Percentiles rank a stretch among this genome's conserved stretches.
These are phyloP conservation scores for Colostygia pectinataria DNA, from an alignment of 2,888 invertebrate species.

Conservation along the genomic window DNA sequence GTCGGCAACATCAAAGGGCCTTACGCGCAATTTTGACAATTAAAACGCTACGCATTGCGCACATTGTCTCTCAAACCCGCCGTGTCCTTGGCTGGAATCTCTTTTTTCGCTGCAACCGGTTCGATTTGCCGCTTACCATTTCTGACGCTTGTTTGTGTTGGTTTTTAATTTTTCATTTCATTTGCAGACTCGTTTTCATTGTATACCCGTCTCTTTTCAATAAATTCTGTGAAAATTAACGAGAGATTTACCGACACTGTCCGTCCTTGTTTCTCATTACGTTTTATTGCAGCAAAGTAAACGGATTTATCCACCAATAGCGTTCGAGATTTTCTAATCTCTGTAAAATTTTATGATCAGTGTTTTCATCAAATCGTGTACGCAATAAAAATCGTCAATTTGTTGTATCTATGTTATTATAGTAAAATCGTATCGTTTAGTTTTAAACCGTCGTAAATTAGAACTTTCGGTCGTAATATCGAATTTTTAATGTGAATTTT, in stretches of 20 bases:
- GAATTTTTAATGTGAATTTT: constrained; percentile 66
- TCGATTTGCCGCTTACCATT: constrained; percentile 55
- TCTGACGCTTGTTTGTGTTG: constrained; percentile 34
- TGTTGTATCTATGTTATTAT: constrained; percentile 51
- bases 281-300: constrained; percentile 22
- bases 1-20: constrained; percentile 67
- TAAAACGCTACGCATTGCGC: constrained; percentile 74
- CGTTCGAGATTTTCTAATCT: constrained; percentile 29
- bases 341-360: constrained; percentile 52
- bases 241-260: constrained; percentile 16
- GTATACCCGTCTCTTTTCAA: constrained; percentile 41
- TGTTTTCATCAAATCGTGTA: constrained; percentile 61
- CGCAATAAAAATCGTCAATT: constrained; percentile 54
- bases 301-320: constrained; percentile 34
- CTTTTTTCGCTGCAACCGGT: constrained; percentile 63
- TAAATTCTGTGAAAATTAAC: constrained; percentile 16
- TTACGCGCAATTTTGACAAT: constrained; percentile 76
- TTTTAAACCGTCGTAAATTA: constrained; percentile 75
- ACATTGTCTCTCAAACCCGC: constrained; percentile 55
- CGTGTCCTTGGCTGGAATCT: constrained; percentile 78
- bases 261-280: constrained; percentile 24
- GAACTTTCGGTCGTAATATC: constrained; percentile 78
- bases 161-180: constrained; percentile 33
- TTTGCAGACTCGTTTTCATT: constrained; percentile 37
- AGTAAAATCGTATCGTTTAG: constrained; percentile 61